phyloP scores from a whole-genome alignment of 2,888 invertebrate species.

The Orgyia antiqua region DNA sequence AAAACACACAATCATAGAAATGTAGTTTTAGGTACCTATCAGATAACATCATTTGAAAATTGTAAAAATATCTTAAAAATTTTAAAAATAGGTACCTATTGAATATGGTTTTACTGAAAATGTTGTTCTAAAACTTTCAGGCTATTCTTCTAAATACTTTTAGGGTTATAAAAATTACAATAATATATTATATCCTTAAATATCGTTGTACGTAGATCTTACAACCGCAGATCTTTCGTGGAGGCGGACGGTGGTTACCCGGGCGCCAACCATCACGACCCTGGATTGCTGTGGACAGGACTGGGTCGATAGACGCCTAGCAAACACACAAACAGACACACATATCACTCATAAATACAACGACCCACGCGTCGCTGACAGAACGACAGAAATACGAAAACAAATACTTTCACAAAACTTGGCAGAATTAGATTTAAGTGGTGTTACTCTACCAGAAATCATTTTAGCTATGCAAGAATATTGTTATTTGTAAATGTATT shows the following conservation, averaged over 20 bases:
- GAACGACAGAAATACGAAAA: constrained; percentile 5
- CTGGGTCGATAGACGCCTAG: constrained; percentile 68
- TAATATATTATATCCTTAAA: constrained; percentile 32
- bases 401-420: constrained; percentile 11
- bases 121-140: too few species aligned
- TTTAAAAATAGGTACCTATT: too few species aligned
- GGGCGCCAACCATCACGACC: constrained; percentile 80
- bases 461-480: constrained; percentile 35
- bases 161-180: not conserved
- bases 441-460: constrained; percentile 28
- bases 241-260: constrained; percentile 77
- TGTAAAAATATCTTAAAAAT: too few species aligned
- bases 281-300: constrained; percentile 82
- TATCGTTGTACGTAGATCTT: constrained; percentile 72
- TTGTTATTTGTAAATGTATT: constrained; percentile 27
- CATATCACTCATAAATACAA: constrained; percentile 9
- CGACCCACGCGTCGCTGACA: constrained; percentile 4
- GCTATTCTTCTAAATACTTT: too few species aligned
- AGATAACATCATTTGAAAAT: too few species aligned
- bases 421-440: constrained; percentile 16
- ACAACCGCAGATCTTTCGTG: constrained; percentile 79
- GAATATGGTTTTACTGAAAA: too few species aligned
- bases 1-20: too few species aligned
- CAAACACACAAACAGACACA: constrained; percentile 9
- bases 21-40: too few species aligned